phyloP scores from a whole-genome alignment of 2,888 invertebrate genomes.

The Zygaena filipendulae region DNA sequence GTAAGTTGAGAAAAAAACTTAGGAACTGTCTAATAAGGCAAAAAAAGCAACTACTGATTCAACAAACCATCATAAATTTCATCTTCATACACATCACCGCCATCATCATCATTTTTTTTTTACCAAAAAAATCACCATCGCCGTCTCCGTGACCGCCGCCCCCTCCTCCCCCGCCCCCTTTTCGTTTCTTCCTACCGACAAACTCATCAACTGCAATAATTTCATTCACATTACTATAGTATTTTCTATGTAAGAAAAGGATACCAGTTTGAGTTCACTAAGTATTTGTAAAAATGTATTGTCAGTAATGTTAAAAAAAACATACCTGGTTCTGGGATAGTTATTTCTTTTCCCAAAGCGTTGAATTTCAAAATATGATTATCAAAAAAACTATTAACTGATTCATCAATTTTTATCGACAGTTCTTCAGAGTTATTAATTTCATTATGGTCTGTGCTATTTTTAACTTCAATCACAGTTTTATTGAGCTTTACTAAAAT shows the following conservation, averaged over 20 bases:
- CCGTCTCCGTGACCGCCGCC: constrained; percentile 35
- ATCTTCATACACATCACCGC: constrained; percentile 71
- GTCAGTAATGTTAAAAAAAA: too few relatives aligned
- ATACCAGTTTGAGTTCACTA: too few relatives aligned
- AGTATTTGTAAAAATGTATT: too few relatives aligned
- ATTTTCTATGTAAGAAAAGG: too few relatives aligned
- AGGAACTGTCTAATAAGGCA: too few relatives aligned
- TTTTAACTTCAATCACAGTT: constrained; percentile 20
- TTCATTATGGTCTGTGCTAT: constrained; percentile 14
- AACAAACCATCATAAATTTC: constrained; percentile 70
- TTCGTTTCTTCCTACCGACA: constrained; percentile 49
- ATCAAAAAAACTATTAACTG: constrained; percentile 67
- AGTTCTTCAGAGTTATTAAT: constrained; percentile 32
- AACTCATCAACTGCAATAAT: constrained; percentile 43
- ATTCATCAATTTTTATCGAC: constrained; percentile 54
- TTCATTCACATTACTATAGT: too few relatives aligned
- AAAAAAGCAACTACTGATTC: too few relatives aligned
- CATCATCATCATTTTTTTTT: constrained; percentile 74
- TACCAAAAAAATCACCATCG: constrained; percentile 45
- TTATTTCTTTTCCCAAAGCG: constrained; percentile 39
- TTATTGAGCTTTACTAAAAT: constrained; percentile 37
- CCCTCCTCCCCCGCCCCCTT: constrained; percentile 45
- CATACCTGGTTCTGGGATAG: constrained; percentile 43
- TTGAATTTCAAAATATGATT: constrained; percentile 58
- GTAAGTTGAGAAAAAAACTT: too few relatives aligned